Percentiles rank a stretch among this genome's conserved stretches.
phyloP scores from a whole-genome alignment of 2,888 invertebrate genomes.

The Aelia acuminata region DNA sequence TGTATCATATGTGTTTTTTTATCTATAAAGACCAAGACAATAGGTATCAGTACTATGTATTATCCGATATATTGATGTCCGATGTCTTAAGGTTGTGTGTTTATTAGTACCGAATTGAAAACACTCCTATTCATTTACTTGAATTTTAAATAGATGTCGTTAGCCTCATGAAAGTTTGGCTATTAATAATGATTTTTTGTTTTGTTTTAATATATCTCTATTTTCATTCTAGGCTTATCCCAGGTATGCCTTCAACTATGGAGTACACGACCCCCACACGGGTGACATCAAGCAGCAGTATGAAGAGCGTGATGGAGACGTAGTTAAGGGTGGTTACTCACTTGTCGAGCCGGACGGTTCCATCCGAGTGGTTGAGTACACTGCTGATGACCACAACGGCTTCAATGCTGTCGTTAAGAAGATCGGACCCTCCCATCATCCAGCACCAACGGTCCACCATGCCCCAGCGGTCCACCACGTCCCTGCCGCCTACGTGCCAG shows the following conservation, averaged over 20 bases:
- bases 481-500: slow-evolving; percentile 50
- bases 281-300: slow-evolving; percentile 75
- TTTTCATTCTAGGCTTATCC: slow-evolving; percentile 74
- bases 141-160: too few species aligned
- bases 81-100: too few species aligned
- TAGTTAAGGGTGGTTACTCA: slow-evolving; percentile 64
- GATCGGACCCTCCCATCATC: slow-evolving; percentile 64
- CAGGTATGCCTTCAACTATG: slow-evolving; percentile 75
- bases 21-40: too few species aligned
- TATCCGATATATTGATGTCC: too few species aligned
- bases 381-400: slow-evolving; percentile 64
- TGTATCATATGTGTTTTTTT: too few species aligned
- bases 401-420: slow-evolving; percentile 65
- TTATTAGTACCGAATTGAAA: too few species aligned
- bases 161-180: neutral
- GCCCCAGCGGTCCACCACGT: slow-evolving; percentile 57
- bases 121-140: too few species aligned
- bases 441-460: slow-evolving; percentile 49
- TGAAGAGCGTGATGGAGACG: slow-evolving; percentile 73
- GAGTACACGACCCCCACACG: slow-evolving; percentile 75
- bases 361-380: slow-evolving; percentile 64
- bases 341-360: slow-evolving; percentile 64
- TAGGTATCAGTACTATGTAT: too few species aligned
- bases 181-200: neutral
- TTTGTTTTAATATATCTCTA: neutral